Evolutionary conservation across 2,797 vertebrate species (phyloP).

Genomic region (Pipistrellus pipistrellus): DNA sequence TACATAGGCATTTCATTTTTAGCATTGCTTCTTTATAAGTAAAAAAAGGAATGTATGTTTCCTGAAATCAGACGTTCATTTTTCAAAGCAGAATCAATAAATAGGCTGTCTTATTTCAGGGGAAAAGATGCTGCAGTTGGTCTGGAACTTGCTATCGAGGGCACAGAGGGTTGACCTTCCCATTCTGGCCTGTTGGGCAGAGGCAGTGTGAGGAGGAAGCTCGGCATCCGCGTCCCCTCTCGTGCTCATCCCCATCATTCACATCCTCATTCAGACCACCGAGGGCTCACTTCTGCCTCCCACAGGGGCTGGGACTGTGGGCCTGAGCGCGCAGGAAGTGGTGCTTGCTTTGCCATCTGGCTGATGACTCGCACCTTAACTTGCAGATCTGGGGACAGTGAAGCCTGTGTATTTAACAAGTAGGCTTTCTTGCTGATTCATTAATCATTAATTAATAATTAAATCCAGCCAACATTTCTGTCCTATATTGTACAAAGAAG

Average conservation of each 20-base stretch:
- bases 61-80: slow-evolving; percentile 59
- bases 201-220: background rate
- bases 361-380: background rate
- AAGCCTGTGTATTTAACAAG: background rate
- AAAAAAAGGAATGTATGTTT: slow-evolving; percentile 58
- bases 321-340: fast-evolving
- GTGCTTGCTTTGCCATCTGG: background rate
- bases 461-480: background rate
- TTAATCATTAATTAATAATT: background rate
- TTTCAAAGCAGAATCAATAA: slow-evolving; percentile 66
- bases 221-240: fast-evolving
- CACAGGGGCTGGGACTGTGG: background rate
- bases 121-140: background rate
- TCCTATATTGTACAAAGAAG: background rate
- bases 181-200: background rate
- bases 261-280: fast-evolving
- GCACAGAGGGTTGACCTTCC: background rate
- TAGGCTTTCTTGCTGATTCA: background rate
- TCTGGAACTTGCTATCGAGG: background rate
- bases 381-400: background rate
- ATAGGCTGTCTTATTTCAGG: slow-evolving; percentile 24
- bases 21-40: slow-evolving; percentile 33
- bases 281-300: background rate
- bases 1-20: background rate
- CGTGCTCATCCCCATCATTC: background rate